Evolutionary conservation across 2,888 invertebrate species (phyloP).

Genomic region (Pocota personata): DNA sequence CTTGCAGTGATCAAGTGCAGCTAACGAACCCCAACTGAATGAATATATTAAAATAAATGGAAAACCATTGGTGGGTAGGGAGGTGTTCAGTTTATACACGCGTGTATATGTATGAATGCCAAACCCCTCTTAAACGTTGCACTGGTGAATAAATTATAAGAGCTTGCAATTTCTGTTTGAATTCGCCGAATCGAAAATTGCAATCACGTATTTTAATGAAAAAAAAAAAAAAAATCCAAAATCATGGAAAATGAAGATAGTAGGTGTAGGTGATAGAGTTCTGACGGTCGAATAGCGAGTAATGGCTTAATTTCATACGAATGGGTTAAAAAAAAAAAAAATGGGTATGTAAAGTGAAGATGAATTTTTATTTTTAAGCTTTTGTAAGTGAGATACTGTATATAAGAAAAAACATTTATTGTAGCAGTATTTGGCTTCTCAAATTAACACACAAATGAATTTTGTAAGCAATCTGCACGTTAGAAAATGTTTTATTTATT

Average conservation of each 20-base stretch:
- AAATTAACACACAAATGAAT: no score
- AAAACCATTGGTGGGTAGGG: neutral
- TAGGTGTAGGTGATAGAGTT: slow-evolving; percentile 1
- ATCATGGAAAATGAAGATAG: slow-evolving; percentile 24
- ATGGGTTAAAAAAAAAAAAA: neutral
- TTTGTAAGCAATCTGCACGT: no score
- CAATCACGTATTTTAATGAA: slow-evolving; percentile 58
- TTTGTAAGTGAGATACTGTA: no score
- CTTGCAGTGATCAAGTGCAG: slow-evolving; percentile 63
- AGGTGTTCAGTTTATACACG: neutral
- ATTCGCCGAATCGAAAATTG: slow-evolving; percentile 51
- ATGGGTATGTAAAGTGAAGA: neutral
- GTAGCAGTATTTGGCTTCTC: no score
- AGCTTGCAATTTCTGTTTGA: slow-evolving; percentile 54
- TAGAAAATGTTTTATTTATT: no score
- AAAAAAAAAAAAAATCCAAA: slow-evolving; percentile 17
- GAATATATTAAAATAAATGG: slow-evolving; percentile 68
- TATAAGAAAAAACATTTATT: no score
- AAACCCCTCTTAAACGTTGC: slow-evolving; percentile 14
- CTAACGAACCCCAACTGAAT: slow-evolving; percentile 69
- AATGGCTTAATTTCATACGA: neutral
- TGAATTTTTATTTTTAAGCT: neutral
- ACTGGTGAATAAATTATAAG: slow-evolving; percentile 56
- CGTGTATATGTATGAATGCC: slow-evolving; percentile 4
- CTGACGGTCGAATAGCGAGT: slow-evolving; percentile 28